Evolutionary conservation across 2,888 invertebrate genomes (phyloP).

Genomic region (Drosophila aldrichi): DNA sequence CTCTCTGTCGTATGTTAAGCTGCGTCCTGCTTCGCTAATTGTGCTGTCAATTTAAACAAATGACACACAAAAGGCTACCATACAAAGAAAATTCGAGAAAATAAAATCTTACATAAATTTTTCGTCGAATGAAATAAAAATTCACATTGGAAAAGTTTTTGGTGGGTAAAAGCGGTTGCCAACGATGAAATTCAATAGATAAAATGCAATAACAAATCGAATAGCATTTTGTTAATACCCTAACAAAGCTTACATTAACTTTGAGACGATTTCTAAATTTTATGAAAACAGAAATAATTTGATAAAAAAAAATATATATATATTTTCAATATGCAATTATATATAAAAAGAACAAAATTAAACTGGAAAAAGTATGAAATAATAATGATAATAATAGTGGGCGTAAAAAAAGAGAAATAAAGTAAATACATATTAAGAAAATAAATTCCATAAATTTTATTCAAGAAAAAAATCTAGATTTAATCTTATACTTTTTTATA

Average conservation of each 20-base stretch:
- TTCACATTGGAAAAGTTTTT: constrained; percentile 1
- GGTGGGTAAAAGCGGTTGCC: constrained; percentile 15
- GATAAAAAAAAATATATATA: no score
- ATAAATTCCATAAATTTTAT: no score
- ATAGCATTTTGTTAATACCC: constrained; percentile 5
- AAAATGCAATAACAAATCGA: constrained; percentile 24
- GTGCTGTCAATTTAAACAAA: constrained; percentile 62
- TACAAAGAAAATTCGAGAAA: constrained; percentile 2
- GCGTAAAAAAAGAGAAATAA: no score
- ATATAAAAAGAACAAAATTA: no score
- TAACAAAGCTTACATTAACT: not conserved
- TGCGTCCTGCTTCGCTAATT: constrained; percentile 53
- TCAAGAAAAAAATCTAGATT: no score
- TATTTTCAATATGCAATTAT: no score
- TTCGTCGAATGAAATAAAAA: constrained; percentile 6
- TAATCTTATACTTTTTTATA: no score
- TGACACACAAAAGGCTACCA: constrained; percentile 7
- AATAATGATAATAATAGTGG: no score
- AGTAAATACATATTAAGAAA: no score
- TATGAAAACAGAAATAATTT: no score
- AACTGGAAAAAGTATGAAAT: no score
- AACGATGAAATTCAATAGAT: constrained; percentile 42
- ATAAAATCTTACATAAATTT: constrained; percentile 24
- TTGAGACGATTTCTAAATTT: not conserved
- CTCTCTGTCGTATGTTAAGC: constrained; percentile 15